Evolutionary conservation across 2,888 invertebrate genomes (phyloP), one percentile per base, ranked within the genome.

Genomic region (Aquatica leii): DNA sequence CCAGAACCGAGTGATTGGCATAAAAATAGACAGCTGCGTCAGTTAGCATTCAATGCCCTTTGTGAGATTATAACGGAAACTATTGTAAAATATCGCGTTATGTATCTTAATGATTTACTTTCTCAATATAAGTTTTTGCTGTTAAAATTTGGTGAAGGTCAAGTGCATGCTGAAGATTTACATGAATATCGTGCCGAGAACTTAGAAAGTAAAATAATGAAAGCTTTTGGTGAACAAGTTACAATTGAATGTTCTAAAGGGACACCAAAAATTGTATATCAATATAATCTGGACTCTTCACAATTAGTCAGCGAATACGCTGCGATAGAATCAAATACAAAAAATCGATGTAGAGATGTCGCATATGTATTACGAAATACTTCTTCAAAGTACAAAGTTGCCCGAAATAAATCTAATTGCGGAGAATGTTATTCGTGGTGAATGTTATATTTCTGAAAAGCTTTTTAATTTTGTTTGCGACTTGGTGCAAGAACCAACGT

Each of bases 381-480:
- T 9, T 6, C 31, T 31, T 31, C 5, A 31, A 6, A 31, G 31
- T 31, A 31, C 31, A 31, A 31, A 31, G 31, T 9, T 48, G 2
- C n/a, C 18, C 4, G 14, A 50, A 21, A 48, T 48, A n/a, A 15
- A 11, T 11, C n/a, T 48, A 2, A 48, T 20, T 20, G 18, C 20
- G 11, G 48, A 48, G 8, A 9, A 31, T 31, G 31, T 20, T 15
- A 48, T 48, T 8, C 48, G 15, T 48, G 20, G 9, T 6, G 31
- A 31, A 6, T 71, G 72, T 50, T 56, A 67, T 12, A 72, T 71
- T 69, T 70, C 71, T 40, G 34, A 67, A 35, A 5, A 65, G 52
- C 65, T 71, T 50, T 63, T 69, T 63, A 35, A 67, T 66, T 72
- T 69, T 57, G 58, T 72, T 54, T 57, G 62, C 35, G 62, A 72